Percentiles rank a stretch among this genome's conserved stretches.
These are phyloP conservation scores for Pyralis farinalis DNA, from an alignment of 2,888 invertebrate species.

Conservation along the genomic window DNA sequence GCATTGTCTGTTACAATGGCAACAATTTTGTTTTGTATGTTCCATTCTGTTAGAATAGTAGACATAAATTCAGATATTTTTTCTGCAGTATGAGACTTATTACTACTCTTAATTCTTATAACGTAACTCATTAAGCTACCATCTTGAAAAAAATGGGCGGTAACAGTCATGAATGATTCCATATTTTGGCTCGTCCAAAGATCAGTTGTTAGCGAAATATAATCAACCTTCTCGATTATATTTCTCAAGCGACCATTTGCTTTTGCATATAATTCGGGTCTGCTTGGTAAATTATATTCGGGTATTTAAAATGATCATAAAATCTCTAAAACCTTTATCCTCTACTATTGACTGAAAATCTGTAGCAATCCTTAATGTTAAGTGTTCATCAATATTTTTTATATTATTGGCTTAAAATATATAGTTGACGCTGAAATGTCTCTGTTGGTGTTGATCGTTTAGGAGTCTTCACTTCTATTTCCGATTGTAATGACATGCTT, in stretches of 20 bases:
- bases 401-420: constrained; percentile 2
- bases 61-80: too few relatives aligned
- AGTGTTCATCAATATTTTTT: constrained; percentile 3
- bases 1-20: constrained; percentile 11
- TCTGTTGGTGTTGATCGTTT: too few relatives aligned
- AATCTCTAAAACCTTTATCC: constrained; percentile 17
- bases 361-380: constrained; percentile 17
- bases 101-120: too few relatives aligned
- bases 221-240: constrained; percentile 6
- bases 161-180: constrained; percentile 12
- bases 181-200: constrained; percentile 16
- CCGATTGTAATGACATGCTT: background rate
- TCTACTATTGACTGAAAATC: constrained; percentile 17
- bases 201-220: constrained; percentile 17
- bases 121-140: too few relatives aligned
- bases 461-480: background rate
- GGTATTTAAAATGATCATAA: constrained; percentile 14
- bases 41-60: constrained; percentile 10
- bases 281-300: constrained; percentile 13
- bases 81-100: too few relatives aligned
- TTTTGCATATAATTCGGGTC: too few relatives aligned
- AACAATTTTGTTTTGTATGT: constrained; percentile 10
- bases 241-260: too few relatives aligned
- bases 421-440: too few relatives aligned
- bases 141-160: constrained; percentile 10